Evolutionary conservation across 1,140 invertebrate genomes (phyloP).

Genomic region (Drosophila watanabei): DNA sequence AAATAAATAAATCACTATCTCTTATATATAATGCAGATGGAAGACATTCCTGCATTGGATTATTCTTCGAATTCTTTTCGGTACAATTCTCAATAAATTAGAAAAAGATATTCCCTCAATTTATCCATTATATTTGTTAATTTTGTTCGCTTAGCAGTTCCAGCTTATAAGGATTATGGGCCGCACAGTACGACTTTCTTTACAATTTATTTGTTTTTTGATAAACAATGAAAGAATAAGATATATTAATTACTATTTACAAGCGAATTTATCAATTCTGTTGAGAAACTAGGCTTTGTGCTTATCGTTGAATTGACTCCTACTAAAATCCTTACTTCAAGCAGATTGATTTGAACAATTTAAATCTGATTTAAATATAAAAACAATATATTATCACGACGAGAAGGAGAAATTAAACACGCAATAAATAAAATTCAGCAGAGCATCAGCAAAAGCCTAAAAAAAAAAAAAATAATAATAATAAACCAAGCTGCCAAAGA

Average conservation of each 20-base stretch:
- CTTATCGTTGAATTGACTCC: neutral
- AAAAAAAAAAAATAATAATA: slow-evolving; percentile 16
- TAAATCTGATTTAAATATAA: neutral
- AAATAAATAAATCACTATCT: neutral
- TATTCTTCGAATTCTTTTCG: neutral
- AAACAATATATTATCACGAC: neutral
- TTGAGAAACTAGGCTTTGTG: neutral
- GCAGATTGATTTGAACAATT: neutral
- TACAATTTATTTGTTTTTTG: slow-evolving; percentile 1
- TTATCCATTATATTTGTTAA: slow-evolving; percentile 16
- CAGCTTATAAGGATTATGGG: neutral
- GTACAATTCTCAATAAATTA: neutral
- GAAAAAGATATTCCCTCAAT: neutral
- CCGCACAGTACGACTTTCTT: neutral
- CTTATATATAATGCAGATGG: neutral
- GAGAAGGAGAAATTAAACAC: slow-evolving; percentile 37
- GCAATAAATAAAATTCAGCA: slow-evolving; percentile 68
- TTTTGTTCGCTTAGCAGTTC: neutral
- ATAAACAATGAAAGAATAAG: neutral
- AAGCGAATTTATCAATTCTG: neutral
- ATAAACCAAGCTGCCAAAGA: neutral
- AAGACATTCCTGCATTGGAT: neutral
- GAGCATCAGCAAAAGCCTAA: slow-evolving; percentile 52
- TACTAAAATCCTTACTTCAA: neutral
- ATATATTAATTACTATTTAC: neutral